A percentile compares a stretch with the other conserved stretches of the same genome.
Evolutionary conservation across 2,888 invertebrate genomes (phyloP).

Genomic region (Priapulus caudatus): DNA sequence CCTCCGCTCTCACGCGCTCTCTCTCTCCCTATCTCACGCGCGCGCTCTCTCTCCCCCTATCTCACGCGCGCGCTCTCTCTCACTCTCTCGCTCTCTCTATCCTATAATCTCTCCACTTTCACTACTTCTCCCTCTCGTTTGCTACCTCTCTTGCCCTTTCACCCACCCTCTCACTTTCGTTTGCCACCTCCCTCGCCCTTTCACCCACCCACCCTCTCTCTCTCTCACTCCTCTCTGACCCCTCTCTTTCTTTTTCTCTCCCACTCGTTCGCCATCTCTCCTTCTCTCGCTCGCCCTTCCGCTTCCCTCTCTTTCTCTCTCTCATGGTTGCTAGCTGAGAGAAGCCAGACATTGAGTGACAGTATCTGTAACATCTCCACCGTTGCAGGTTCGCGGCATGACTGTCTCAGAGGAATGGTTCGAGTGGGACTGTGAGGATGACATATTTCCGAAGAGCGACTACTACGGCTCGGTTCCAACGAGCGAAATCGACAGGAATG

Average conservation of each 20-base stretch:
- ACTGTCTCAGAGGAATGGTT: neutral
- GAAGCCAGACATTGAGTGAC: constrained; percentile 5
- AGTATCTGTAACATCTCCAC: neutral
- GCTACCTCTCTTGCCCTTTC: constrained; percentile 17
- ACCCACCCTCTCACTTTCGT: constrained; percentile 42
- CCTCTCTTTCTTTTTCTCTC: constrained; percentile 20
- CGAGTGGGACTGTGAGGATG: constrained; percentile 1
- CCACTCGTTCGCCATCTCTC: constrained; percentile 19
- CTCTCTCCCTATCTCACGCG: too few relatives aligned
- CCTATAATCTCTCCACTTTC: constrained; percentile 20
- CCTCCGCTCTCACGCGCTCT: too few relatives aligned
- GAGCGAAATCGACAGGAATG: neutral
- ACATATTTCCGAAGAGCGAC: neutral
- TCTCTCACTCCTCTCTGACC: constrained; percentile 34
- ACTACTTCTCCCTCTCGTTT: constrained; percentile 8
- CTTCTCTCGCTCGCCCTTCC: constrained; percentile 58
- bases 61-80: too few relatives aligned
- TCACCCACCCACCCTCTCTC: constrained; percentile 24
- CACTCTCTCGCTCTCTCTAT: too few relatives aligned
- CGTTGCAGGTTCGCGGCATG: neutral
- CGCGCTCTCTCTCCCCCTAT: too few relatives aligned
- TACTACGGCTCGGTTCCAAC: neutral
- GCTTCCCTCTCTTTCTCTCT: constrained; percentile 11
- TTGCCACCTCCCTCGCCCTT: constrained; percentile 36
- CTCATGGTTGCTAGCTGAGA: constrained; percentile 2